These are phyloP conservation scores for Actias luna DNA, from an alignment of 2,888 invertebrate genomes.

Conservation along the genomic window DNA sequence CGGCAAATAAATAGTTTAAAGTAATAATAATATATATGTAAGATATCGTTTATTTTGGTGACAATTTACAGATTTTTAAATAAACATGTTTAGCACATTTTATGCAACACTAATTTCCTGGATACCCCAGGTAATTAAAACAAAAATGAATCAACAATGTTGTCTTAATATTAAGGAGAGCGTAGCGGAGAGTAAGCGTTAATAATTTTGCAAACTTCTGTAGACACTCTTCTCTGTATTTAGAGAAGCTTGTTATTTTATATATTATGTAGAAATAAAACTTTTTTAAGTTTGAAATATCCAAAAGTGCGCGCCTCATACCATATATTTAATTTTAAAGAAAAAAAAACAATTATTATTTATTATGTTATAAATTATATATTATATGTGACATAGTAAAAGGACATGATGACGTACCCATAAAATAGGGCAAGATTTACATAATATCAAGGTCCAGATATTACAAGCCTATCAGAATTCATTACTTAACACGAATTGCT, in stretches of 20 bases:
- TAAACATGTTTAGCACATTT: neutral
- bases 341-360: too few species aligned
- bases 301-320: too few species aligned
- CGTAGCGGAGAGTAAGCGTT: neutral
- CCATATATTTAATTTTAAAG: too few species aligned
- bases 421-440: conserved; percentile 6
- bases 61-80: neutral
- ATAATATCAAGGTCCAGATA: conserved; percentile 12
- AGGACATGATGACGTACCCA: neutral
- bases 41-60: neutral
- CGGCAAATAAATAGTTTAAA: neutral
- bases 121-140: neutral
- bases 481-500: neutral
- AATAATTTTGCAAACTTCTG: neutral
- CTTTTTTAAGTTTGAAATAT: too few species aligned
- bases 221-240: too few species aligned
- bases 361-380: too few species aligned
- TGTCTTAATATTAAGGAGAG: neutral
- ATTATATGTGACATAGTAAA: too few species aligned
- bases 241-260: too few species aligned
- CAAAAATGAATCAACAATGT: neutral
- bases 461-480: conserved; percentile 11
- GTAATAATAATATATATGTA: neutral
- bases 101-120: neutral
- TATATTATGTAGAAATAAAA: too few species aligned